Evolutionary conservation across 1,140 invertebrate species (phyloP).

Genomic region (Danaus plexippus): DNA sequence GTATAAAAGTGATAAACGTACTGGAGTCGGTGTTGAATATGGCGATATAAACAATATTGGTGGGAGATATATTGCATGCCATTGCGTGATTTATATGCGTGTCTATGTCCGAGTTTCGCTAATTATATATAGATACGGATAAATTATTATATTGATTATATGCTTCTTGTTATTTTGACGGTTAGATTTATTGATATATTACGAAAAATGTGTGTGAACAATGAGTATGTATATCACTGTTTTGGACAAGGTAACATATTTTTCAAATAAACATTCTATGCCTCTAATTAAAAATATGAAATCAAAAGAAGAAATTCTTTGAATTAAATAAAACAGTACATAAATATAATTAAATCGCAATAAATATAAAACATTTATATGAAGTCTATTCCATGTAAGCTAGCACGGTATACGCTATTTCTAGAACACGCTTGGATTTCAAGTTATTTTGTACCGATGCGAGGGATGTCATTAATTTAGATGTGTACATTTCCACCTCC

Average conservation of each 20-base stretch:
- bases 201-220: no score
- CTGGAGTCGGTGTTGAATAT: constrained; percentile 19
- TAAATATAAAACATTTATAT: neutral
- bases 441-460: constrained; percentile 21
- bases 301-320: no score
- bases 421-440: constrained; percentile 17
- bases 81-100: constrained; percentile 47
- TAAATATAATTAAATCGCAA: neutral
- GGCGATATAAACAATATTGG: constrained; percentile 43
- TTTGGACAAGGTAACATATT: no score
- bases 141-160: neutral
- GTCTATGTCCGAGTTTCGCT: constrained; percentile 25
- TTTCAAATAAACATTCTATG: no score
- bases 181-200: no score
- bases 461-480: constrained; percentile 25
- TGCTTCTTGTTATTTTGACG: no score
- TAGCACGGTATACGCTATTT: constrained; percentile 8
- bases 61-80: constrained; percentile 55
- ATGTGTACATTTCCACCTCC: constrained; percentile 15
- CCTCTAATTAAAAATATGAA: no score
- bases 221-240: no score
- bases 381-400: constrained; percentile 12
- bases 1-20: constrained; percentile 7
- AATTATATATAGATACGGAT: constrained; percentile 24
- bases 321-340: no score